phyloP scores from a whole-genome alignment of 2,888 invertebrate species.

The Oscheius sp. region DNA sequence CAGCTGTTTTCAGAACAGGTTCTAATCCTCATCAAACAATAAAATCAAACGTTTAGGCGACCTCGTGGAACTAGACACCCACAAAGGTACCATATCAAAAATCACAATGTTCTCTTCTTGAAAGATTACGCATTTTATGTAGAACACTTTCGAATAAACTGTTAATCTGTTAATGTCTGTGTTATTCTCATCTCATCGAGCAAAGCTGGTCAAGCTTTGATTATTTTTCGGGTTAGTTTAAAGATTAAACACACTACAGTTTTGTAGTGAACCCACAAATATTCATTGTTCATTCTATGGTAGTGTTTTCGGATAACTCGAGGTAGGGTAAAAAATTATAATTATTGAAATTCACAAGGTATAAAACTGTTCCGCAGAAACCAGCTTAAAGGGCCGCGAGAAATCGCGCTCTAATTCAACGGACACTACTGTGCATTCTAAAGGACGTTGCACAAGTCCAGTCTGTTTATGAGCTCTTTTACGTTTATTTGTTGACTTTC shows the following conservation, averaged over 20 bases:
- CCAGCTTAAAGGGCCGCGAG: neutral
- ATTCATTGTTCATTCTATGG: too few relatives aligned
- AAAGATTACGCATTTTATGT: neutral
- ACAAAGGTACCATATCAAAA: constrained; percentile 51
- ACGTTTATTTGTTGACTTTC: too few relatives aligned
- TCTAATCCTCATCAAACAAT: neutral
- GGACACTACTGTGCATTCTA: neutral
- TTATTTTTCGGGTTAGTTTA: too few relatives aligned
- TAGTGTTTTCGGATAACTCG: too few relatives aligned
- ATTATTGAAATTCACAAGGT: too few relatives aligned
- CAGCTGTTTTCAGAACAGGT: constrained; percentile 74
- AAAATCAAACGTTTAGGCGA: constrained; percentile 42
- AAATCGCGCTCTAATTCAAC: neutral
- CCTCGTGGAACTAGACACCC: constrained; percentile 56
- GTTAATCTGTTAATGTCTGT: neutral
- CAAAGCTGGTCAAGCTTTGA: too few relatives aligned
- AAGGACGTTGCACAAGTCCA: constrained; percentile 4
- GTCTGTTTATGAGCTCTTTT: neutral
- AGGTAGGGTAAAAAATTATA: too few relatives aligned
- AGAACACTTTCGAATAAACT: neutral
- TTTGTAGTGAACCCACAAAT: too few relatives aligned
- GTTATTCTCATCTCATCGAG: too few relatives aligned
- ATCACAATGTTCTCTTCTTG: constrained; percentile 4
- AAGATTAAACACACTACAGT: too few relatives aligned
- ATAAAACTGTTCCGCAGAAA: neutral